Conservation (phyloP, 2,797 vertebrate species). For the Peromyscus eremicus region DNA sequence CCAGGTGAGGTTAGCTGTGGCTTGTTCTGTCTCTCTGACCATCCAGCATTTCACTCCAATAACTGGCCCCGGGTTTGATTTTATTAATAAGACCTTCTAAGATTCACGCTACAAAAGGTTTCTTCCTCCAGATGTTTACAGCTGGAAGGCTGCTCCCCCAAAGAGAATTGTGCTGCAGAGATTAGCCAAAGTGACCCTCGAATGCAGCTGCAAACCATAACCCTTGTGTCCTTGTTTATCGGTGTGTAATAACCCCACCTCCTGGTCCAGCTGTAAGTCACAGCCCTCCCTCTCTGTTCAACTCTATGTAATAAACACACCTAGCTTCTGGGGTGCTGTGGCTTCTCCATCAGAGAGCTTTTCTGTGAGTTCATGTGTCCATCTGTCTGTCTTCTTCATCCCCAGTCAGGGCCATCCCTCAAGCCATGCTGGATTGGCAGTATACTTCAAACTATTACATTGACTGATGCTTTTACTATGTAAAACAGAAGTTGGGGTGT, state of each 20-base stretch:
- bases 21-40: too few relatives aligned
- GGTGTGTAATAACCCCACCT: not conserved
- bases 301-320: not conserved
- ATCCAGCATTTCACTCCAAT: too few relatives aligned
- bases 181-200: not conserved
- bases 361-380: not conserved
- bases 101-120: too few relatives aligned
- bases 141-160: not conserved
- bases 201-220: not conserved
- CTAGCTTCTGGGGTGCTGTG: not conserved
- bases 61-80: too few relatives aligned
- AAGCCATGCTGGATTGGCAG: not conserved
- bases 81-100: too few relatives aligned
- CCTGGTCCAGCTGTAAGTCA: not conserved
- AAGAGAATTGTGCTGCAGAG: not conserved
- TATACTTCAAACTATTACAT: not conserved
- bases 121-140: not conserved
- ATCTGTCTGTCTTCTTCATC: not conserved
- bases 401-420: not conserved
- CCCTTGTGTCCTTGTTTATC: not conserved
- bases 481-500: constrained; percentile 26
- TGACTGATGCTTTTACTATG: constrained; percentile 48
- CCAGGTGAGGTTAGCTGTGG: too few relatives aligned
- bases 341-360: not conserved
- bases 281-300: too few relatives aligned